Percentiles rank a stretch among this genome's conserved stretches.
Evolutionary conservation across 1,140 invertebrate species (phyloP).

Genomic region (Brachionus asplanchnoidis): DNA sequence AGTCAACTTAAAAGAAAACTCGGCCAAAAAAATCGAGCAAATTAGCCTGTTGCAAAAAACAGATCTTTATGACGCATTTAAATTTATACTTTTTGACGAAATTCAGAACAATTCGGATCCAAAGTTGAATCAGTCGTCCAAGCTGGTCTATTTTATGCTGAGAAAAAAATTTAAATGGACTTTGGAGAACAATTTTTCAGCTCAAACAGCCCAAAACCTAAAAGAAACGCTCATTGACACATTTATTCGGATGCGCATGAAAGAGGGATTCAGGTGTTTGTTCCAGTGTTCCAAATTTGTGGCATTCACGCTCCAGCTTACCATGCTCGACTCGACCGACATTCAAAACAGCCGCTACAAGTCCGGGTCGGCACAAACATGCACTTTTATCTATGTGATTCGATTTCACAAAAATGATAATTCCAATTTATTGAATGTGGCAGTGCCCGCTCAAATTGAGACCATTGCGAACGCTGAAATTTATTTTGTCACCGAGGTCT

Average conservation of each 20-base stretch:
- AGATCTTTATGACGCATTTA: slow-evolving; percentile 1
- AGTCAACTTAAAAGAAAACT: not conserved
- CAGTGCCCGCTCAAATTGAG: not conserved
- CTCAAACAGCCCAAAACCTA: not conserved
- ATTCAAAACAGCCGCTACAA: not conserved
- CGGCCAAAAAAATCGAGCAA: not conserved
- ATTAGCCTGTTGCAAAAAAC: not conserved
- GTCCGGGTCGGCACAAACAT: not conserved
- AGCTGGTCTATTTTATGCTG: slow-evolving; percentile 7
- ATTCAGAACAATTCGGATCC: not conserved
- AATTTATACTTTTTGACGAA: slow-evolving; percentile 31
- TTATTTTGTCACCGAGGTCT: not conserved
- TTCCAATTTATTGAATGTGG: not conserved
- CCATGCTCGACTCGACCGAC: not conserved
- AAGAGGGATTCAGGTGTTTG: slow-evolving; percentile 38
- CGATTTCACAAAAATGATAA: not conserved
- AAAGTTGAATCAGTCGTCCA: not conserved
- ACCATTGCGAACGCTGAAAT: not conserved
- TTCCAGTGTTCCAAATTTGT: slow-evolving; percentile 31
- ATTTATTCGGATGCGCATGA: slow-evolving; percentile 2
- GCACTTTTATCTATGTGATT: not conserved
- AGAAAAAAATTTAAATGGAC: slow-evolving; percentile 39
- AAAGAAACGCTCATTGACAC: slow-evolving; percentile 28
- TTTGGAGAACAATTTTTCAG: not conserved
- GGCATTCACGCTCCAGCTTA: not conserved